Evolutionary conservation across 2,797 vertebrate species (phyloP), one percentile per base, ranked within the genome.

Genomic region (Rhinella marina): DNA sequence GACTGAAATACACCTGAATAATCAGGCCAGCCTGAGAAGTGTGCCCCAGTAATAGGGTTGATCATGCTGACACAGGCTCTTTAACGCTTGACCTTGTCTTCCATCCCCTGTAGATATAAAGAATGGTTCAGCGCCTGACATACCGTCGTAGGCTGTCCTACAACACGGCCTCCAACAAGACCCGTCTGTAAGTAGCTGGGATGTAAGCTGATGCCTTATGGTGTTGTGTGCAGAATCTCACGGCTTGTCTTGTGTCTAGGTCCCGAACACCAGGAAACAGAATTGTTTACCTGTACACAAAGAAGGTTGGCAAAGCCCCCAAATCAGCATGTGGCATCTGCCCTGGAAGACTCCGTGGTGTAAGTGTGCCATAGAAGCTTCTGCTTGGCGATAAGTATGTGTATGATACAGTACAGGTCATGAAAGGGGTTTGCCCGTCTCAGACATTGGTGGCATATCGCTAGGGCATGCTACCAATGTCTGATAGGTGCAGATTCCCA

Each of bases 91-190:
- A 41, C 61, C 14, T 14, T 32, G 9, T 13, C 25, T 90, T 59
- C 81, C 17, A 3, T 79, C 25, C 86, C 86, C 82, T 1, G 29
- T 77, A 95, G 95, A 90, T 75, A 50, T 91, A 85, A 94, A 97
- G 93, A 27, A 99, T 99, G 98, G 98, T 99, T 91, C 98, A 99
- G 90, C 98, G 98, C 88, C 94, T 99, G 92, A 99, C 98, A 0
- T 99, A 99, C 94, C 98, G 98, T 29, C 98, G 98, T 96, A 97
- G 98, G 97, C 94, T 99, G 90, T 99, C 98, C 97, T 99, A 99
- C 96, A 99, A 99, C 91, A 99, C 98, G 62, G 95, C 97, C 90
- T 99, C 98, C 81, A 99, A 99, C 95, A 99, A 99, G 92, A 99
- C 98, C 85, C 97, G 98, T 87, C 96, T 99, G 98, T 99, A 92